These are phyloP conservation scores for Oxytorus armatus DNA, from an alignment of 2,888 invertebrate genomes.

Conservation along the genomic window DNA sequence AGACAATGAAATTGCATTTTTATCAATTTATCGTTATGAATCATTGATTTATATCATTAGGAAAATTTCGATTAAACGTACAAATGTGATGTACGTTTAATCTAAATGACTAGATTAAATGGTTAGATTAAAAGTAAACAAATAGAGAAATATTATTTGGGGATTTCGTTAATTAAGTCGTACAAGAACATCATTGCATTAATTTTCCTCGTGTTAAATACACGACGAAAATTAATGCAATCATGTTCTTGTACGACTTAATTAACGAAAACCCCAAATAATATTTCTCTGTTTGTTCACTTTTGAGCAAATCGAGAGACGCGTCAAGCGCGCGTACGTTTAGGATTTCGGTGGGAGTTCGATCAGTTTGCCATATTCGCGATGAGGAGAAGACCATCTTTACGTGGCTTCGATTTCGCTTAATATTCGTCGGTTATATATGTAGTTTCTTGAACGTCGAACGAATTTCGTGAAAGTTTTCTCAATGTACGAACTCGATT, in stretches of 20 bases:
- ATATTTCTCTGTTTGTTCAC: constrained; percentile 33
- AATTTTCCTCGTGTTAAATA: too few species aligned
- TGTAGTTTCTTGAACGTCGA: not conserved
- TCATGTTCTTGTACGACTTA: not conserved
- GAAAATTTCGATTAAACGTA: not conserved
- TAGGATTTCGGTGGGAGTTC: constrained; percentile 4
- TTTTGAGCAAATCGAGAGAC: constrained; percentile 3
- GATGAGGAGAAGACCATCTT: constrained; percentile 4
- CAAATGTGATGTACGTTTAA: too few species aligned
- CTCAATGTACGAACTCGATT: constrained; percentile 24
- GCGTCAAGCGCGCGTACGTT: not conserved
- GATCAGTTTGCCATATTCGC: constrained; percentile 37
- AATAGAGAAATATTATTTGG: constrained; percentile 1
- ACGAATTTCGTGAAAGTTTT: constrained; percentile 54
- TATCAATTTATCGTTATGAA: not conserved
- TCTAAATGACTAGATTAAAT: too few species aligned
- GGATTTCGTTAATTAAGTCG: not conserved
- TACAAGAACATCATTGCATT: not conserved
- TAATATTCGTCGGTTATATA: constrained; percentile 30
- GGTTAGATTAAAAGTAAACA: constrained; percentile 33
- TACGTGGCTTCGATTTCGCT: constrained; percentile 25
- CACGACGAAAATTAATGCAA: too few species aligned
- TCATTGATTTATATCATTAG: not conserved
- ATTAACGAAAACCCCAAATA: not conserved
- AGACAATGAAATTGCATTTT: too few species aligned